These are phyloP conservation scores for Tachypleus tridentatus DNA, from an alignment of 1,140 invertebrate species.

Conservation along the genomic window DNA sequence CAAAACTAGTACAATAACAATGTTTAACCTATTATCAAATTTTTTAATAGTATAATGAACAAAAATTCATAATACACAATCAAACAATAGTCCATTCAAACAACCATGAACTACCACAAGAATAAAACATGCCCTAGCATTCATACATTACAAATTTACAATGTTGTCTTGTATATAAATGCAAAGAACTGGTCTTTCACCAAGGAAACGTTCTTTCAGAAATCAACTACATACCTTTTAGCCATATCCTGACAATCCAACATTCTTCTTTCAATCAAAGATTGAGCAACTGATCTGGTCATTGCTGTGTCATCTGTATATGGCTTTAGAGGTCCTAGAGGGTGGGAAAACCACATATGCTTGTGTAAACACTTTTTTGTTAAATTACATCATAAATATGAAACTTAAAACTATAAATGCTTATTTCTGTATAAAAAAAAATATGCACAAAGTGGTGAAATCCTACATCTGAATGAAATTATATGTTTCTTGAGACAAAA, in stretches of 20 bases:
- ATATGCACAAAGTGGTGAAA: slow-evolving; percentile 3
- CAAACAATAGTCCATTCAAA: no score
- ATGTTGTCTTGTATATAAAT: no score
- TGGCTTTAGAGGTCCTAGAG: slow-evolving; percentile 38
- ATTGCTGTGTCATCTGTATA: slow-evolving; percentile 70
- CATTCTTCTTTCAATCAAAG: slow-evolving; percentile 46
- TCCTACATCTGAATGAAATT: no score
- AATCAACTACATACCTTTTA: slow-evolving; percentile 24
- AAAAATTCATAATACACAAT: no score
- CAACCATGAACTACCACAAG: no score
- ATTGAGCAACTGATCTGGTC: slow-evolving; percentile 50
- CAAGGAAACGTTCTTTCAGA: slow-evolving; percentile 2
- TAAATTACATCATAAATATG: slow-evolving; percentile 5
- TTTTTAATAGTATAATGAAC: no score
- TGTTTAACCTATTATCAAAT: no score
- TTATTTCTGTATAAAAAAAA: slow-evolving; percentile 3
- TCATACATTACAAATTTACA: no score
- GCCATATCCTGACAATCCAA: slow-evolving; percentile 33
- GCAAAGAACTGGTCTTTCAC: no score
- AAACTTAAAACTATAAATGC: not conserved
- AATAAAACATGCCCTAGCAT: no score
- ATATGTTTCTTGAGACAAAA: no score
- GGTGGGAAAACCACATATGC: not conserved
- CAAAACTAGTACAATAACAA: no score
- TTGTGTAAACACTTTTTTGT: not conserved